A percentile compares a stretch with the other conserved stretches of the same genome.
These are phyloP conservation scores for Erythrocercus mccallii DNA, from an alignment of 2,113 vertebrate genomes.

Conservation along the genomic window DNA sequence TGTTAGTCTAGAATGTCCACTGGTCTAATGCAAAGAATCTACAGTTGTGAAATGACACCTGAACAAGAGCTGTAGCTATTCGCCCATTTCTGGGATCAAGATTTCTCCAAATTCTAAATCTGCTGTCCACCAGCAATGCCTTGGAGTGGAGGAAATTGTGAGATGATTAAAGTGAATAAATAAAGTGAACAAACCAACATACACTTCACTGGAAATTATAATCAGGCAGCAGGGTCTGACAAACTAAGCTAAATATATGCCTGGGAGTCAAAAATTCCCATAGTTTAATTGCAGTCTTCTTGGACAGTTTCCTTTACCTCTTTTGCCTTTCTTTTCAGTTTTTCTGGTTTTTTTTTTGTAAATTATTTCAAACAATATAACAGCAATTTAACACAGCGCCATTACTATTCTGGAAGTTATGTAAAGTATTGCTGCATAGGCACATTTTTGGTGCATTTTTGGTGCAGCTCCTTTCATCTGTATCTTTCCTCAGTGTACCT, in stretches of 20 bases:
- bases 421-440: background rate
- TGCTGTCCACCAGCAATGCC: background rate
- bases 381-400: background rate
- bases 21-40: background rate
- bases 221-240: background rate
- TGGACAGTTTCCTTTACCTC: background rate
- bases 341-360: background rate
- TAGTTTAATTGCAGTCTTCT: background rate
- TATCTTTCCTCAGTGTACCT: background rate
- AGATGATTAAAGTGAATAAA: conserved; percentile 22
- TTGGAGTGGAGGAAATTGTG: background rate
- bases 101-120: conserved; percentile 3
- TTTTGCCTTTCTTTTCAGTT: background rate
- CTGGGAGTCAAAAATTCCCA: background rate
- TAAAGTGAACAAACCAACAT: background rate
- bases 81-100: background rate
- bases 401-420: background rate
- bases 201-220: conserved; percentile 37
- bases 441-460: background rate
- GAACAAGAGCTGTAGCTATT: background rate
- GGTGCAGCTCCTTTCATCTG: background rate
- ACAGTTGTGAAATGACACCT: background rate
- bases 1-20: background rate
- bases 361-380: background rate
- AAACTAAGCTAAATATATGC: background rate